Percentiles rank a stretch among this genome's conserved stretches.
Conservation (phyloP, 2,113 vertebrate species). For the Lethenteron camtschaticum region DNA sequence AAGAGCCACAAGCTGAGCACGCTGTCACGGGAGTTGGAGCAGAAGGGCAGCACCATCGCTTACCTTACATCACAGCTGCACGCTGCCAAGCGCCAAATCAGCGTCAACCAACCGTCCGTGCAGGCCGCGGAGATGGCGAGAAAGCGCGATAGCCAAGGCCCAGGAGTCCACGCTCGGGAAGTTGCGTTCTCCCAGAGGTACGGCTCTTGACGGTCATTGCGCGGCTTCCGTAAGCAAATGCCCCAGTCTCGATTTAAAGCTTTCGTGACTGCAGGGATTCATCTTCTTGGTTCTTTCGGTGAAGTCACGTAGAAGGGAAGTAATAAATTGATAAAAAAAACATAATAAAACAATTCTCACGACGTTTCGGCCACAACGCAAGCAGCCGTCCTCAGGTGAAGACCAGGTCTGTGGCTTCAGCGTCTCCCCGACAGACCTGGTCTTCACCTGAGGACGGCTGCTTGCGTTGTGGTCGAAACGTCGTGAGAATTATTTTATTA, state of each 20-base stretch:
- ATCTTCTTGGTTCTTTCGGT: too few species aligned
- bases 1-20: conserved; percentile 78
- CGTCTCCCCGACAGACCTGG: too few species aligned
- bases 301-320: too few species aligned
- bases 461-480: too few species aligned
- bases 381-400: too few species aligned
- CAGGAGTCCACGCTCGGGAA: neutral
- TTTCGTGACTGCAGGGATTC: neutral
- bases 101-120: neutral
- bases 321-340: too few species aligned
- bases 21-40: conserved; percentile 74
- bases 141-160: neutral
- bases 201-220: neutral
- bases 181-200: neutral
- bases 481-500: too few species aligned
- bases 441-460: too few species aligned
- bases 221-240: neutral
- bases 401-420: too few species aligned
- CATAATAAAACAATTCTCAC: too few species aligned
- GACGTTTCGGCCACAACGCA: too few species aligned
- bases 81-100: conserved; percentile 49
- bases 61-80: conserved; percentile 87
- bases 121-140: neutral
- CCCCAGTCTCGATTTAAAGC: neutral
- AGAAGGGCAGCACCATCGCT: conserved; percentile 69